Conservation (phyloP, 2,113 vertebrate genomes). For the Clarias batrachus region DNA sequence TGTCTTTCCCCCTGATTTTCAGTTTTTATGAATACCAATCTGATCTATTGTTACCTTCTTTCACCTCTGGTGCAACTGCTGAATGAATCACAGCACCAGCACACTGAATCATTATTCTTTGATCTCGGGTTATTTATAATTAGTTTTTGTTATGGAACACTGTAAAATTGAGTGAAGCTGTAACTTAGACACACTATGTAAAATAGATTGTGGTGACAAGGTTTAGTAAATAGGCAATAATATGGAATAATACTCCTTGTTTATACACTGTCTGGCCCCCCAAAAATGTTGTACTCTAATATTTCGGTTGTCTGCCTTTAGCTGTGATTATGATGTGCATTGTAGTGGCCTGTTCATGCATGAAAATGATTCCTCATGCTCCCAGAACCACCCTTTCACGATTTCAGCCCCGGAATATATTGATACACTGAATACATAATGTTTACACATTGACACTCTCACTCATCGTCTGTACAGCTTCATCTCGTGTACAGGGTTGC, state of each 20-base stretch:
- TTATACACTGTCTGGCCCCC: background rate
- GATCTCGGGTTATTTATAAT: background rate
- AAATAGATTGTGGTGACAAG: background rate
- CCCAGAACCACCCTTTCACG: too few species aligned
- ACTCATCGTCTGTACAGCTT: too few species aligned
- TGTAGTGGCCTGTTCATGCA: too few species aligned
- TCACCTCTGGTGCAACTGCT: conserved; percentile 8
- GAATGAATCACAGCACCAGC: conserved; percentile 1
- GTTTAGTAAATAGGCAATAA: background rate
- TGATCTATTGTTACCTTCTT: conserved; percentile 32
- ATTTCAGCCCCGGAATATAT: too few species aligned
- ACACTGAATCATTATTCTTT: background rate
- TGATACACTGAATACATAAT: too few species aligned
- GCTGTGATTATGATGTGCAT: too few species aligned
- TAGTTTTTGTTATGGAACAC: background rate
- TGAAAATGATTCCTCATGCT: too few species aligned
- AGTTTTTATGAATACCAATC: conserved; percentile 22
- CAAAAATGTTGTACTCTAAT: too few species aligned
- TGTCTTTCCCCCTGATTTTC: conserved; percentile 1
- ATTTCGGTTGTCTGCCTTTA: too few species aligned
- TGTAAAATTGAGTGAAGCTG: background rate
- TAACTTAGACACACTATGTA: background rate
- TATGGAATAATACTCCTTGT: background rate
- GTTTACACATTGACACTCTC: too few species aligned
- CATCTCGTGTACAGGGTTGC: too few species aligned